Evolutionary conservation across 2,797 vertebrate genomes (phyloP).

Genomic region (Gambelia wislizenii): DNA sequence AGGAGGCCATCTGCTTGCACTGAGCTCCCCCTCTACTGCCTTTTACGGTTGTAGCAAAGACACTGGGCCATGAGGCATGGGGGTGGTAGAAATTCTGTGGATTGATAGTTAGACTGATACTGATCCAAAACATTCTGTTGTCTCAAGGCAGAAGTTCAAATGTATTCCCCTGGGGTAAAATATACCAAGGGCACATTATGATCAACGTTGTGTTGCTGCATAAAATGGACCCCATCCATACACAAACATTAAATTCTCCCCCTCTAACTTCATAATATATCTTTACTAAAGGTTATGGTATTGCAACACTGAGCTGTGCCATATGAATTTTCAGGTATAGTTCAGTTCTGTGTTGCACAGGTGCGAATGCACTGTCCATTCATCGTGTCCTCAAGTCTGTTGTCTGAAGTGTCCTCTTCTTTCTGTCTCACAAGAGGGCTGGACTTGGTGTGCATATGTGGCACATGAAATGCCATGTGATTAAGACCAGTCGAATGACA

Average conservation of each 20-base stretch:
- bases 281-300: not conserved
- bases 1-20: not conserved
- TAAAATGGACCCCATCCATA: not conserved
- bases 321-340: not conserved
- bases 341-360: not conserved
- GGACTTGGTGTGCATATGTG: no score
- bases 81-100: not conserved
- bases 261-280: not conserved
- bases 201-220: not conserved
- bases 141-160: not conserved
- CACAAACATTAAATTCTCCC: not conserved
- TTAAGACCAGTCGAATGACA: not conserved
- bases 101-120: not conserved
- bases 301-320: not conserved
- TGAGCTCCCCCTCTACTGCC: not conserved
- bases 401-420: not conserved
- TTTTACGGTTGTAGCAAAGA: not conserved
- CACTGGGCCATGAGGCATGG: not conserved
- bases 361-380: not conserved
- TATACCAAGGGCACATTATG: not conserved
- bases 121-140: not conserved
- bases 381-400: no score
- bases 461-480: not conserved
- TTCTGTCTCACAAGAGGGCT: not conserved
- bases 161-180: not conserved